phyloP scores from a whole-genome alignment of 2,888 invertebrate species.

The Yponomeuta plumbellus region DNA sequence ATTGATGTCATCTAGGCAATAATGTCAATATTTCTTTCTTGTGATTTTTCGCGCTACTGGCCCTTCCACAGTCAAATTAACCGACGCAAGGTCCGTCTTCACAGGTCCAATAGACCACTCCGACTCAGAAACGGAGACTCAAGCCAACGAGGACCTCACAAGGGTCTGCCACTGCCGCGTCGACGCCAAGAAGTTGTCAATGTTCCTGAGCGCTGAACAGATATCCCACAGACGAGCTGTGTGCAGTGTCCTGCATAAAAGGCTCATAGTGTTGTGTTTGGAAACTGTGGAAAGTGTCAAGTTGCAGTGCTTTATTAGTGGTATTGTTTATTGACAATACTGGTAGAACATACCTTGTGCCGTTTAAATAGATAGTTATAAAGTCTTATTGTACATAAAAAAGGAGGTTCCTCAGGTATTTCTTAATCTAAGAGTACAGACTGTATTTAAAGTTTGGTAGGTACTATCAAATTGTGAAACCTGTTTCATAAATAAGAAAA shows the following conservation, averaged over 20 bases:
- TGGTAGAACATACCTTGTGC: too few species aligned
- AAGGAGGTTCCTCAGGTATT: too few species aligned
- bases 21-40: too few species aligned
- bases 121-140: constrained; percentile 62
- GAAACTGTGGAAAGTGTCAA: constrained; percentile 84
- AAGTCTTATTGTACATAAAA: too few species aligned
- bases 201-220: constrained; percentile 87
- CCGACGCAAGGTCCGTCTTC: constrained; percentile 21
- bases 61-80: too few species aligned
- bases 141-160: constrained; percentile 56
- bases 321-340: constrained; percentile 69
- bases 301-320: constrained; percentile 88
- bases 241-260: constrained; percentile 86
- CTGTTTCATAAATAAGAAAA: too few species aligned
- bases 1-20: too few species aligned
- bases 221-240: constrained; percentile 82
- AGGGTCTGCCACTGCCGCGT: constrained; percentile 75
- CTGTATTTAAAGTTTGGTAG: too few species aligned
- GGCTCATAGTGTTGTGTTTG: constrained; percentile 84
- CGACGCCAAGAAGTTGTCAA: constrained; percentile 86
- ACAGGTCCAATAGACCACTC: constrained; percentile 67
- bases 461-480: too few species aligned
- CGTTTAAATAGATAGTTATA: too few species aligned
- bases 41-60: too few species aligned
- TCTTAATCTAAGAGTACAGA: too few species aligned